These are phyloP conservation scores for Gadopsis bispinosus DNA, from an alignment of 2,797 vertebrate genomes.

Conservation along the genomic window DNA sequence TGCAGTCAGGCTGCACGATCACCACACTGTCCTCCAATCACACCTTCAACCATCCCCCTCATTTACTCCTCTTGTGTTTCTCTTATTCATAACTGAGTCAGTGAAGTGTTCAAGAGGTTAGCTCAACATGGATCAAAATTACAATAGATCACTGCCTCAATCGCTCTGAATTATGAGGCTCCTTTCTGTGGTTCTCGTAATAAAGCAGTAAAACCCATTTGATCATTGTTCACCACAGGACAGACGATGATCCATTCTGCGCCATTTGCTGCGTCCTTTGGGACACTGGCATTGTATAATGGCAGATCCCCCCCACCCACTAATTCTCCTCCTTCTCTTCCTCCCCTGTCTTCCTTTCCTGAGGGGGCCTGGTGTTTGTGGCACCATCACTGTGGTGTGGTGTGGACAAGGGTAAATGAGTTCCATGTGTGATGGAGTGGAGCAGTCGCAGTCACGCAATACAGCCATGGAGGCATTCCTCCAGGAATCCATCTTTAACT, in stretches of 20 bases:
- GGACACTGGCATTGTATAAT: constrained; percentile 64
- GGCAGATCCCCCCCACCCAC: constrained; percentile 54
- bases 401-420: constrained; percentile 82
- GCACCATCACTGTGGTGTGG: constrained; percentile 79
- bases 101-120: constrained; percentile 37
- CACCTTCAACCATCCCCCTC: constrained; percentile 36
- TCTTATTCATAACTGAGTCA: constrained; percentile 45
- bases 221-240: constrained; percentile 59
- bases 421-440: constrained; percentile 84
- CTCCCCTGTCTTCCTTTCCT: constrained; percentile 62
- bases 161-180: constrained; percentile 61
- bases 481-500: constrained; percentile 81
- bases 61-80: constrained; percentile 13
- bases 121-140: constrained; percentile 47
- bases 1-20: constrained; percentile 67
- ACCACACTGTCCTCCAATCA: constrained; percentile 50
- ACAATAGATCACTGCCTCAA: constrained; percentile 44
- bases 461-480: constrained; percentile 80
- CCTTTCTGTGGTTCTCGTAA: constrained; percentile 50
- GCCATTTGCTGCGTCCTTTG: constrained; percentile 49
- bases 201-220: constrained; percentile 67
- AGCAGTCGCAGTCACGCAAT: constrained; percentile 83
- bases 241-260: constrained; percentile 67
- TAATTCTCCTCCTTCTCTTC: constrained; percentile 52
- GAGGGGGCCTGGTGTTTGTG: constrained; percentile 81